Percentiles rank a stretch among this genome's conserved stretches.
phyloP scores from a whole-genome alignment of 2,797 vertebrate species.

The Dermochelys coriacea region DNA sequence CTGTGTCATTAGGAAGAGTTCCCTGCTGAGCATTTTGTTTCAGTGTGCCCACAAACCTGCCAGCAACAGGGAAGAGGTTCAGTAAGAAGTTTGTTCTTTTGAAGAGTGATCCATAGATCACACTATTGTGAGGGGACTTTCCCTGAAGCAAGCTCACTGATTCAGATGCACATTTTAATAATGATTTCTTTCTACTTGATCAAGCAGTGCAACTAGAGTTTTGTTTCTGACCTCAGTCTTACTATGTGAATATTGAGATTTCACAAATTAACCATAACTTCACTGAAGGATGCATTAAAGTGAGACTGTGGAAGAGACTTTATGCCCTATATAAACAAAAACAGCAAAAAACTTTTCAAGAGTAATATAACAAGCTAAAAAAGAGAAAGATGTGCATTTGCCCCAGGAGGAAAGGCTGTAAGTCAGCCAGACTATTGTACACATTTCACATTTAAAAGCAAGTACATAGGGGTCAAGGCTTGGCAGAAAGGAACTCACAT shows the following conservation, averaged over 20 bases:
- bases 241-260: neutral
- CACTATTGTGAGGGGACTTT: neutral
- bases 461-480: neutral
- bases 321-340: neutral
- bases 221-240: neutral
- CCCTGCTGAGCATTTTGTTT: slow-evolving; percentile 95
- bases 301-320: neutral
- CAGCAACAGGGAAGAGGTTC: neutral
- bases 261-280: neutral
- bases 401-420: neutral
- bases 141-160: neutral
- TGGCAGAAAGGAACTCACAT: neutral
- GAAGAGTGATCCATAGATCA: neutral
- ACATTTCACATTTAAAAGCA: neutral
- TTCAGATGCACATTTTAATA: neutral
- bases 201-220: neutral
- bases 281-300: neutral
- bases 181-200: neutral
- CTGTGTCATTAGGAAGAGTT: slow-evolving; percentile 87
- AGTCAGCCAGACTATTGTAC: neutral
- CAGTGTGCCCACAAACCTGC: slow-evolving; percentile 93
- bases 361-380: neutral
- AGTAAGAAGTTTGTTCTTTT: neutral
- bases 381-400: neutral
- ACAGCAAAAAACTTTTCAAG: neutral